phyloP scores from a whole-genome alignment of 1,140 invertebrate species.

The Solenopsis invicta region DNA sequence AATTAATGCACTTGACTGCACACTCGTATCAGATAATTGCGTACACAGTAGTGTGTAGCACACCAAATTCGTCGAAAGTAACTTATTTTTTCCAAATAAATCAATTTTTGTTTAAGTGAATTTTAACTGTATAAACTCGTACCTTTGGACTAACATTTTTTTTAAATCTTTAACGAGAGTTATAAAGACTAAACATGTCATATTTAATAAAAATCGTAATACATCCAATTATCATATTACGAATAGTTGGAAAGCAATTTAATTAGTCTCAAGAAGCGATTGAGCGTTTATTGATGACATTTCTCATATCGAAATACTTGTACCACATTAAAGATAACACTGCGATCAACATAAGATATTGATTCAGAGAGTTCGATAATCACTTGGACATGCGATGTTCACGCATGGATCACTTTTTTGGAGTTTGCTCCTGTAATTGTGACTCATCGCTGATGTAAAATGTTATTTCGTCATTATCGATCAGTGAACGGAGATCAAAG shows the following conservation, averaged over 20 bases:
- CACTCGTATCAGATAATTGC: background rate
- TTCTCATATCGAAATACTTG: constrained; percentile 6
- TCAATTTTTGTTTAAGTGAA: constrained; percentile 11
- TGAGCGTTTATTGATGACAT: constrained; percentile 10
- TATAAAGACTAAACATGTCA: background rate
- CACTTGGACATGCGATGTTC: constrained; percentile 5
- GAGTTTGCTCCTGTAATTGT: constrained; percentile 1
- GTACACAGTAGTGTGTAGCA: background rate
- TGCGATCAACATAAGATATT: background rate
- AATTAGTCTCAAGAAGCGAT: background rate
- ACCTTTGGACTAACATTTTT: background rate
- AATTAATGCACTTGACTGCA: constrained; percentile 16
- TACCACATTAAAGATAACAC: background rate
- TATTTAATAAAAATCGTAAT: background rate
- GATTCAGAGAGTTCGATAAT: background rate
- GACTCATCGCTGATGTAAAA: background rate
- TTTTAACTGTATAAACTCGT: constrained; percentile 11
- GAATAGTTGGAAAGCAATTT: background rate
- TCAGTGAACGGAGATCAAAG: constrained; percentile 38
- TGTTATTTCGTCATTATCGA: background rate
- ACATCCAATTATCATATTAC: background rate
- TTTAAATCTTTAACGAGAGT: background rate
- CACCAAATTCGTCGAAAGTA: background rate
- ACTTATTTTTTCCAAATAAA: background rate
- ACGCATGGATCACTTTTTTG: constrained; percentile 26